Base-by-base conservation (phyloP, 2,797 vertebrate species). In the Poeciliopsis turneri region DNA sequence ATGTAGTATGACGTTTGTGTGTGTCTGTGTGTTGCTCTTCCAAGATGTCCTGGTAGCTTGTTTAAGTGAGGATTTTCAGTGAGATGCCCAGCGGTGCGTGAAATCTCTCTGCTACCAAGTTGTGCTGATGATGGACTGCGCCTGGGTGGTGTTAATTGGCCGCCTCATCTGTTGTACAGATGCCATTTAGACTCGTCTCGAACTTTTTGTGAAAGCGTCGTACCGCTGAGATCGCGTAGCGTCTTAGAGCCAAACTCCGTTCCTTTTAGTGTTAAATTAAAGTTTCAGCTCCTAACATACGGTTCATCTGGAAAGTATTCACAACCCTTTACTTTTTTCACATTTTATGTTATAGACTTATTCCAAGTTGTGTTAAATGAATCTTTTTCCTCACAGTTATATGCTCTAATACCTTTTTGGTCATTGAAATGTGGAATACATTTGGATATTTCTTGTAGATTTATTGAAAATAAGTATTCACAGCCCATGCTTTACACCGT, bases 81-180 rank as follows among this genome's bases (percentile, higher is more conserved):
- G 89, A 82, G 92, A 95, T 83, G 84, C 83, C 89, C 89, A 74
- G 86, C 86, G 81, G 84, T 64, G 43, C 74, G 73, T 82, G 87
- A 84, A 85, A 84, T 90, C 87, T 83, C 94, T 94, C 94, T 95
- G 71, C 89, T 90, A 87, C 93, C 89, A 88, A 83, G 85, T 86
- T 93, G 93, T 93, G 93, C 97, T 97, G 80, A 98, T 99, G 93
- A 99, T 98, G 84, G 97, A 97, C 88, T 99, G 98, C 15, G 97
- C 97, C 96, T 99, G 98, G 84, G 97, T 98, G 73, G 98, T 99
- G 93, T 99, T 98, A 94, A 97, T 97, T 92, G 98, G 98, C 92
- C 97, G 96, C 93, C 98, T 97, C 85, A 97, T 97, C 97, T 99
- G 94, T 91, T 92, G 93, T 92, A 94, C 93, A 95, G 90, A 96